Base-by-base conservation (phyloP, 2,888 invertebrate species). In the Parelbella ahira region DNA sequence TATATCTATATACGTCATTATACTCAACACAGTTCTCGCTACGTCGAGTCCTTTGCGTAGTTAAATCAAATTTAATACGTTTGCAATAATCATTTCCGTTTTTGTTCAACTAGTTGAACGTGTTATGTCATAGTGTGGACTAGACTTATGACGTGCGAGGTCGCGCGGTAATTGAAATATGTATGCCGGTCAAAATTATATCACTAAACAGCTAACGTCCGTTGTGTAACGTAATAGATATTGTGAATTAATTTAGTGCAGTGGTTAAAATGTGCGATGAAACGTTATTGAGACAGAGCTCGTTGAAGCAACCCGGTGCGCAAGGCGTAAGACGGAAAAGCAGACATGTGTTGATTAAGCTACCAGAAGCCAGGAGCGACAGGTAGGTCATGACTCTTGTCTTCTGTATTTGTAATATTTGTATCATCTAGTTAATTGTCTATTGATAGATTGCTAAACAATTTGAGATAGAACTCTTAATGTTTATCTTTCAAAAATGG, bases 281-380 rank as follows among this genome's bases (percentile, higher is more conserved):
- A 48, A 62, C 72, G 25, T 57, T 81, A 3, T 37, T 84, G 25
- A 58, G 67, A 24, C 63, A 65, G 41, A 80, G 78, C 53, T 78
- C 83, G 1, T 27, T 83, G 51, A 74, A 65, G 51, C 66, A 66
- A 37, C 59, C 66, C 1, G 66, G 63, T 1, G 57, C 44, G 20
- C 45, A 54, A 6, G 47, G 49, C n/a, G 54, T 47, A 4, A 64
- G 58, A 30, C 66, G 54, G 38, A 72, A 58, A 36, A 67, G 66
- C 43, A 63, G 68, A 3, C 81, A 82, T 50, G 82, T 84, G 0
- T 59, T 79, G 33, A 81, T 84, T 21, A 61, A 60, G 25, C 38
- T 81, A 3, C 83, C 83, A 9, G 74, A 79, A 13, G 56, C 70
- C n/a, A n/a, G n/a, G 0, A 58, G 50, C 8, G 51, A 66, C 50